These are phyloP conservation scores for Archocentrus centrarchus DNA, from an alignment of 2,113 vertebrate genomes.

Conservation along the genomic window DNA sequence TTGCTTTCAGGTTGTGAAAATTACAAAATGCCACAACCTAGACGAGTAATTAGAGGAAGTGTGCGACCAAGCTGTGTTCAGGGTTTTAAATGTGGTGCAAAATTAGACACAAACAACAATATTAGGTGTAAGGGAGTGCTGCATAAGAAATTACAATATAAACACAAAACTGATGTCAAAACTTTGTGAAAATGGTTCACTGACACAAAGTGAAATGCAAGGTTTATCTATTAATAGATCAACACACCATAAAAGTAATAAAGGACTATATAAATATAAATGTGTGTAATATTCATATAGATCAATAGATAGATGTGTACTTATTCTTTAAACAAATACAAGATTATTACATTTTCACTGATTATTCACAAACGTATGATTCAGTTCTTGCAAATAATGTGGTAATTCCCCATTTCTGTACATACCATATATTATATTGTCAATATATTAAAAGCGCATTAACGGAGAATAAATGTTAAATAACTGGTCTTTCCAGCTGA, in stretches of 20 bases:
- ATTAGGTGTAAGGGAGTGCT: neutral
- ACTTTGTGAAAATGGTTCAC: neutral
- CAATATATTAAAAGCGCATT: neutral
- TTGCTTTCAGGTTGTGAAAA: constrained; percentile 14
- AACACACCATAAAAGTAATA: neutral
- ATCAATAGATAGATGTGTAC: neutral
- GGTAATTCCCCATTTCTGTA: neutral
- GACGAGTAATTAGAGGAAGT: constrained; percentile 20
- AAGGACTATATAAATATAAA: neutral
- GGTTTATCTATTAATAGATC: neutral
- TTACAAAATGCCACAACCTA: constrained; percentile 10
- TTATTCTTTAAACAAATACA: too few relatives aligned
- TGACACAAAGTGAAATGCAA: too few relatives aligned
- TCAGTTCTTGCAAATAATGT: neutral
- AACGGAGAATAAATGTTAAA: neutral
- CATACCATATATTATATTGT: neutral
- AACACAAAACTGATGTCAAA: neutral
- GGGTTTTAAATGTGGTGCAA: neutral
- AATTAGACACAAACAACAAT: neutral
- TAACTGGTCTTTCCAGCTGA: too few relatives aligned
- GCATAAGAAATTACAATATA: neutral
- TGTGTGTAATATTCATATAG: neutral
- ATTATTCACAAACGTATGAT: neutral
- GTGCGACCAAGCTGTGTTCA: neutral
- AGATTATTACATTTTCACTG: neutral